Base-by-base conservation (phyloP, 2,797 vertebrate species). In the Cuniculus paca region DNA sequence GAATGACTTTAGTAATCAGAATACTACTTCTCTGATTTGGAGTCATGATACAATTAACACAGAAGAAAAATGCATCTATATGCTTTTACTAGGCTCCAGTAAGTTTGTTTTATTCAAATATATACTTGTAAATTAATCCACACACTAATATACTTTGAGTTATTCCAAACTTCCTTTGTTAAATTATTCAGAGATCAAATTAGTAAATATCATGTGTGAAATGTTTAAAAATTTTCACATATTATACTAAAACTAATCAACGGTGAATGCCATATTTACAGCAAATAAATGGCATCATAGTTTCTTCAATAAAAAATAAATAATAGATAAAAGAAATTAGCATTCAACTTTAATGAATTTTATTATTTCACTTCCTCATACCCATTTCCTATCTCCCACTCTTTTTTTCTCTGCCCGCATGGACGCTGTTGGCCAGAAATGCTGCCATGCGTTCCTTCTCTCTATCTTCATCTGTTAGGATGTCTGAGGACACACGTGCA, bases 201-300 rank as follows among this genome's bases (percentile, higher is more conserved):
- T 82, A 52, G 28, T 34, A 63, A 63, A n/a, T 84, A 60, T 4
- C 5, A 79, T 36, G 22, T 91, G 5, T 1, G 52, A 72, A 84
- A 94, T 45, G 10, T 68, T 68, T 48, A 48, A 31, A 82, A 78
- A 22, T 42, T 13, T 20, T 3, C 20, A 34, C 10, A 72, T 0
- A 42, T 93, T 56, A 68, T 94, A 42, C 1, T 94, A 87, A 87
- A 89, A 81, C 6, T 82, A 92, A 70, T 45, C 16, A 31, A 48
- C 0, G 45, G 2, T 61, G 11, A 50, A 26, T 77, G 5, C 5
- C n/a, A 90, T 10, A 36, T 34, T 92, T 77, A 88, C 0, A 48
- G 5, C 0, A 88, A 68, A 84, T 74, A 54, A 65, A 89, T 74
- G 2, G 13, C 1, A 63, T 91, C 60, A 20, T 54, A 75, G 79